A percentile compares a stretch with the other conserved stretches of the same genome.
Evolutionary conservation across 2,888 invertebrate species (phyloP).

Genomic region (Octonoba sinensis): DNA sequence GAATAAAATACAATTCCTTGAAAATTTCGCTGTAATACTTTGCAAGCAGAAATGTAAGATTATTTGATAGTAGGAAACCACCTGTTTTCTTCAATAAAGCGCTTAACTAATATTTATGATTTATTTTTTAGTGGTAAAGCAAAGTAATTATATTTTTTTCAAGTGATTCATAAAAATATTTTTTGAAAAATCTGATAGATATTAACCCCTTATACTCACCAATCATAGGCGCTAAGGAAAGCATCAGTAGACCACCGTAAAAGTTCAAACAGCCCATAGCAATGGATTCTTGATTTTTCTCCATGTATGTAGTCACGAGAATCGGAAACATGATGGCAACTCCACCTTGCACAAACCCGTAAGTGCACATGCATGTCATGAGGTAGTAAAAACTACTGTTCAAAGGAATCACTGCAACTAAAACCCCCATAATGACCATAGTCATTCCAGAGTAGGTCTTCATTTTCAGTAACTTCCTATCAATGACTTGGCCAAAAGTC

Average conservation of each 20-base stretch:
- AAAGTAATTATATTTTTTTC: no score
- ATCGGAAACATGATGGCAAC: slow-evolving; percentile 36
- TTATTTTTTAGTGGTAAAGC: no score
- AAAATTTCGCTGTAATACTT: no score
- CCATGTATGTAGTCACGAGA: slow-evolving; percentile 27
- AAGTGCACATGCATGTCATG: slow-evolving; percentile 15
- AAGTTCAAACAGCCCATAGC: slow-evolving; percentile 39
- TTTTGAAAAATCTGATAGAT: no score
- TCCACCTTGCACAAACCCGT: slow-evolving; percentile 24
- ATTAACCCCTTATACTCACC: background rate
- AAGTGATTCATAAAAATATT: no score
- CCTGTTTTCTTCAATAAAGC: no score
- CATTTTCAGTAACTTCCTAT: slow-evolving; percentile 30
- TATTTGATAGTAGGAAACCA: no score
- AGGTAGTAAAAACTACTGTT: slow-evolving; percentile 14
- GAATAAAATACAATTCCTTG: no score
- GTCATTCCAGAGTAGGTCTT: slow-evolving; percentile 10
- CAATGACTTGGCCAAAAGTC: slow-evolving; percentile 58
- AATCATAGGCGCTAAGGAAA: slow-evolving; percentile 34
- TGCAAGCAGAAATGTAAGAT: no score
- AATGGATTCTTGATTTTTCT: slow-evolving; percentile 16
- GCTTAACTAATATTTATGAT: no score
- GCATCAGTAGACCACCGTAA: slow-evolving; percentile 29
- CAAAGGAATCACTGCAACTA: slow-evolving; percentile 15
- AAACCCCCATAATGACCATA: slow-evolving; percentile 10